phyloP scores from a whole-genome alignment of 2,888 invertebrate genomes.

The Pediacus dermestoides region DNA sequence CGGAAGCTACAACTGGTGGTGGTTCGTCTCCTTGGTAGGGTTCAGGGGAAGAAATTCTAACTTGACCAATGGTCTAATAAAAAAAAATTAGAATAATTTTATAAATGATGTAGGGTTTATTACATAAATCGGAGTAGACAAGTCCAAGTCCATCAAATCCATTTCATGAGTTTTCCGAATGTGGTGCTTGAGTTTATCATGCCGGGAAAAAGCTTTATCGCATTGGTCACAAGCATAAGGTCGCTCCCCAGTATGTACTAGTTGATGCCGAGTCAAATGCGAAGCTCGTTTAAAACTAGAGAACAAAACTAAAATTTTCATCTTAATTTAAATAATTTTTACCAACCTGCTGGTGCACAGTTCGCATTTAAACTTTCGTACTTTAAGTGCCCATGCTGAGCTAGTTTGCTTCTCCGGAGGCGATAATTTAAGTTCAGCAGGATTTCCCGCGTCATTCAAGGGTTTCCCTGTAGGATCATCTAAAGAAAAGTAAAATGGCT shows the following conservation, averaged over 20 bases:
- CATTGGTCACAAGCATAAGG: conserved; percentile 68
- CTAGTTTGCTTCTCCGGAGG: too few relatives aligned
- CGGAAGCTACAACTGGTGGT: conserved; percentile 9
- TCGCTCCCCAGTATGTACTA: conserved; percentile 69
- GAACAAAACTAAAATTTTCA: conserved; percentile 5
- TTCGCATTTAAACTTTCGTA: conserved; percentile 41
- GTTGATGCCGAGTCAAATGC: conserved; percentile 64
- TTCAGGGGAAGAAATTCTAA: conserved; percentile 1
- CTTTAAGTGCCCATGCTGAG: conserved; percentile 36
- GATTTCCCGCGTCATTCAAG: too few relatives aligned
- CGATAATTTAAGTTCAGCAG: too few relatives aligned
- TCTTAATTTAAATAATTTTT: not conserved
- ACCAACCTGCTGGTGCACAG: conserved; percentile 40
- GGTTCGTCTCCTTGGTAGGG: conserved; percentile 4
- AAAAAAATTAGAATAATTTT: conserved; percentile 9
- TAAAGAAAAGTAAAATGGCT: conserved; percentile 10
- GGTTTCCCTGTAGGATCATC: conserved; percentile 13
- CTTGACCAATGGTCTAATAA: conserved; percentile 25
- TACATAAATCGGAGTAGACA: conserved; percentile 2
- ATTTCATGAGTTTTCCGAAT: conserved; percentile 56
- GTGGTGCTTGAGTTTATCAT: conserved; percentile 70
- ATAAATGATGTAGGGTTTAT: not conserved
- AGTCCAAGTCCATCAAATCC: conserved; percentile 10
- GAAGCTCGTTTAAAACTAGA: conserved; percentile 65
- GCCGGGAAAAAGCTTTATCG: conserved; percentile 67